Conservation (phyloP, 2,113 vertebrate species). For the Cinclus mexicanus region DNA sequence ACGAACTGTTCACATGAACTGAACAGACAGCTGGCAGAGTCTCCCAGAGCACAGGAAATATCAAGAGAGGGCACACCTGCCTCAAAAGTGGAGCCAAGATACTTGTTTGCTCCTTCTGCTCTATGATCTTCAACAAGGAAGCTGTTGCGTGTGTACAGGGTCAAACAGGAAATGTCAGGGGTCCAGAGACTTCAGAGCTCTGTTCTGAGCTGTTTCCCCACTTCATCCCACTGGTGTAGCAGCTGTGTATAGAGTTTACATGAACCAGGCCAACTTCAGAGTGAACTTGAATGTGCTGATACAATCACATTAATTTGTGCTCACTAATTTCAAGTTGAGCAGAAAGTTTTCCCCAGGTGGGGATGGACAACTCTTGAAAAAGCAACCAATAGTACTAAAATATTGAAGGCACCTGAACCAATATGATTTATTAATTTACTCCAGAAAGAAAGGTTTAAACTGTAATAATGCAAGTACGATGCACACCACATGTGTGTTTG, state of each 20-base stretch:
- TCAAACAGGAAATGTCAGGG: constrained; percentile 64
- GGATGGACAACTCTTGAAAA: not conserved
- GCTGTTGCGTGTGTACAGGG: constrained; percentile 42
- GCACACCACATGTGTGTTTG: accelerated
- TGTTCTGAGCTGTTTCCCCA: constrained; percentile 6
- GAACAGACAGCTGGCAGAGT: constrained; percentile 39
- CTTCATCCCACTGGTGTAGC: not conserved
- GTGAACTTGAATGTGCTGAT: not conserved
- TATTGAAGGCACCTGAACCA: not conserved
- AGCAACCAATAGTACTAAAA: not conserved
- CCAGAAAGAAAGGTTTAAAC: not conserved
- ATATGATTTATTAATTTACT: not conserved
- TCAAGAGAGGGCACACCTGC: constrained; percentile 62
- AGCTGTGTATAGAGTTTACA: not conserved
- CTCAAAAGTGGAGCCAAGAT: constrained; percentile 59
- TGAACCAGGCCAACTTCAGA: not conserved
- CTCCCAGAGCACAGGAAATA: constrained; percentile 53
- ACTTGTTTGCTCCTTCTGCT: constrained; percentile 61
- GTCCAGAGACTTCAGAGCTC: not conserved
- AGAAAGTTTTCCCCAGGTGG: not conserved
- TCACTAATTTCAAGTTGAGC: not conserved
- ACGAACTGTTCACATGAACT: not conserved
- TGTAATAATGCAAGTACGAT: not conserved
- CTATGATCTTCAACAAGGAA: constrained; percentile 52
- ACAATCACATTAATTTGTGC: not conserved